Evolutionary conservation across 2,888 invertebrate genomes (phyloP), one percentile per base, ranked within the genome.

Genomic region (Salpingus planirostris): DNA sequence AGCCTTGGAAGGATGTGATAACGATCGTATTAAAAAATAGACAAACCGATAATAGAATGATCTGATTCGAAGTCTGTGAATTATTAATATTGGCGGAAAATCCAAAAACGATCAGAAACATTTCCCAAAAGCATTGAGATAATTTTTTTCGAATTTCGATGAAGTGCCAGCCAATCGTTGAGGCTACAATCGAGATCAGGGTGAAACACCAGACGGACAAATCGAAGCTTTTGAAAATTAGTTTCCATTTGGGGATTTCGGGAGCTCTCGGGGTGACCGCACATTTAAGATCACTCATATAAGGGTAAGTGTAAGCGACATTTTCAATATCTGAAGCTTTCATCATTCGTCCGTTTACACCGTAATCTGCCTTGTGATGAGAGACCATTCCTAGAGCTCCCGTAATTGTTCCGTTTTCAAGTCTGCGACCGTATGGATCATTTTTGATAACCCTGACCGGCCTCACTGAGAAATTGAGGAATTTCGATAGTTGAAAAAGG

Each of bases 281-380:
- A 36, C 67, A 67, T 15, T 66, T 47, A 24, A 55, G 45, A 33
- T 66, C 67, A 32, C 49, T 36, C 3, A 21, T 11, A 21, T 35
- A 36, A 3, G 37, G 35, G 2, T 49, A 13, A 1, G 63, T 57
- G 39, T 60, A 65, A 27, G 59, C 60, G 10, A 63, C 50, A 2
- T 50, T 42, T 2, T 50, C 35, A 3, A 55, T 52, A 4, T 48
- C 49, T 37, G 66, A 66, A n/a, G 52, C 43, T 18, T 55, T 56
- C 10, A 65, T 33, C 45, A 66, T 68, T 33, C 66, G 52, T 1
- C 60, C 57, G 36, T 69, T 68, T 13, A 58, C 59, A 13, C 65
- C 57, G 3, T 66, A 49, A 29, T 66, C 62, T 2, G 59, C 54
- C 33, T 47, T 43, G 15, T 55, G 46, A 21, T 56, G 49, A 2